Percentiles rank a stretch among this genome's conserved stretches.
Conservation (phyloP, 2,113 vertebrate genomes). For the Sander lucioperca region DNA sequence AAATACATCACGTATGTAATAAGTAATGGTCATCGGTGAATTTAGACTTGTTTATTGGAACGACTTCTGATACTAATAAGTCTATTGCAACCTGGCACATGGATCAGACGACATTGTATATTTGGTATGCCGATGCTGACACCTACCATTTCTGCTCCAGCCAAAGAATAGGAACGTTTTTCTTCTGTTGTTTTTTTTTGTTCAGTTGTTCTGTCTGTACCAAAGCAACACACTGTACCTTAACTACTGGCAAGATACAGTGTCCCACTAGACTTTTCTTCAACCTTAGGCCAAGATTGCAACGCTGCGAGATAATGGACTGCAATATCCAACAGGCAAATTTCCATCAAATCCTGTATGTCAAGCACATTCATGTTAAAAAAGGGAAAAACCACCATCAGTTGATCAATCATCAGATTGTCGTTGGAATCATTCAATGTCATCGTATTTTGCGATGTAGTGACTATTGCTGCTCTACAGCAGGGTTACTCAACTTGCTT, state of each 20-base stretch:
- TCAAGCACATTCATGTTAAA: background rate
- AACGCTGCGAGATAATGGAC: background rate
- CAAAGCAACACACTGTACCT: slow-evolving; percentile 1
- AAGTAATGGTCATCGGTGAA: background rate
- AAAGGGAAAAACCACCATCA: background rate
- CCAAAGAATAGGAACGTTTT: background rate
- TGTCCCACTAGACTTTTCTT: slow-evolving; percentile 5
- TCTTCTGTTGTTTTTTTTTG: background rate
- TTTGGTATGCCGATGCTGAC: background rate
- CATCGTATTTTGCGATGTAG: background rate
- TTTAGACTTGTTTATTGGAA: background rate
- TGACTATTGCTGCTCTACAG: background rate
- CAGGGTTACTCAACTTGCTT: background rate
- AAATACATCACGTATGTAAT: background rate
- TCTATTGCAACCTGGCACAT: background rate
- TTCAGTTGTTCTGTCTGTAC: slow-evolving; percentile 3
- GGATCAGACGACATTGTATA: background rate
- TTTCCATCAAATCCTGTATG: background rate
- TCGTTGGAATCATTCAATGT: background rate
- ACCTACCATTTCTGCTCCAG: background rate
- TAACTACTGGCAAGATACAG: background rate
- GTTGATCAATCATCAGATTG: background rate
- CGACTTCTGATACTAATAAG: background rate
- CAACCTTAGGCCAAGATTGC: background rate
- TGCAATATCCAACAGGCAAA: background rate